Base-by-base conservation (phyloP, 2,113 vertebrate genomes). In the Sceloporus undulatus region DNA sequence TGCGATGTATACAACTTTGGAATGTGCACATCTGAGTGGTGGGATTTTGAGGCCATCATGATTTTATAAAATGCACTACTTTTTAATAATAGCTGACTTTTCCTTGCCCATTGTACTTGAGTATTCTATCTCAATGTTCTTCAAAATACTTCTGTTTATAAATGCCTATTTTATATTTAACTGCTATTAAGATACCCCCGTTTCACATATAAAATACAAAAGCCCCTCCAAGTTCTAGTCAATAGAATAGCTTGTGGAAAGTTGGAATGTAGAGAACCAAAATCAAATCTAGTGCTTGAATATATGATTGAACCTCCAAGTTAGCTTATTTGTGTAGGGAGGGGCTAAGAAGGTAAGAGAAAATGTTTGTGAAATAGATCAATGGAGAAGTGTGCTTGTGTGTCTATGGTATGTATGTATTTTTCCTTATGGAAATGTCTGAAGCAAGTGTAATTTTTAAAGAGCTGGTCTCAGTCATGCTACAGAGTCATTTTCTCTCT, bases 381-480 rank as follows among this genome's bases (percentile, higher is more conserved):
- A 95, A 93, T 92, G 91, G 95, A 96, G 91, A 92, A 88, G 95
- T 95, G 93, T 95, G 90, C 95, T 95, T 92, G 96, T 96, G 90
- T 92, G 93, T 95, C 95, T 97, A 96, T 96, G 90, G 91, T 94
- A 86, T 91, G 95, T 96, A 88, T 94, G 96, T 96, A 92, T 96
- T 96, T 93, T 95, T 94, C 94, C 94, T 94, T 92, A 92, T 88
- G 95, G 95, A 95, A 93, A 89, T 95, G 95, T 97, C 93, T 94
- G 96, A 88, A 95, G 94, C 95, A 96, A 92, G 92, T 96, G 94
- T 93, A 93, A 95, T 95, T 95, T 95, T 96, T 95, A 96, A 97
- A 95, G 97, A 97, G 97, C 97, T 97, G 97, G 97, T 97, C 97
- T 97, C 96, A 92, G 90, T 92, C 87, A 91, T 91, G 79, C 91